Base-by-base conservation (phyloP, 2,888 invertebrate species). In the Prosapia bicincta region DNA sequence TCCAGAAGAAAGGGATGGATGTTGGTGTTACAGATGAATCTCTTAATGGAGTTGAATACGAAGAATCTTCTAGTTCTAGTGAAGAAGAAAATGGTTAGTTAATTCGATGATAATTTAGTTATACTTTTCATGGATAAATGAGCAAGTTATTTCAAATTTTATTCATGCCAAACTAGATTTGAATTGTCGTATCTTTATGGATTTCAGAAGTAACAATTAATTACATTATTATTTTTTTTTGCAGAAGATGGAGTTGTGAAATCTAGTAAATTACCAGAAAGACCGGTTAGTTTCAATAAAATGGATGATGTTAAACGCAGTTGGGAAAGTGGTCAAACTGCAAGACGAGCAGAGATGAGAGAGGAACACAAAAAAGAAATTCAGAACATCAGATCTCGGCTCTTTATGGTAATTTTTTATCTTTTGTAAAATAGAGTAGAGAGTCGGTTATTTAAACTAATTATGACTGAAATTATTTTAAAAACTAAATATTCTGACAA, bases 311-410 rank as follows among this genome's bases (percentile, higher is more conserved):
- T 95, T 10, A 93, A 93, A 81, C 92, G 90, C 79, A 90, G 90
- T 83, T 95, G 95, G 89, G 95, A 95, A 85, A 88, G 88, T n/a
- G 89, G 79, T 10, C 81, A 81, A 66, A 79, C 81, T 23, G 79
- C 80, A 6, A 81, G 81, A 38, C 80, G 82, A 65, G 85, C 95
- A 81, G 90, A 91, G 78, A 86, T 93, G 25, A 89, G 93, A 10
- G 93, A 94, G 81, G 93, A 94, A 83, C 88, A 95, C 69, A 96
- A 96, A 83, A 95, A 95, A 83, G 96, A 97, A 86, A 92, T 96
- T 80, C 93, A 94, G 84, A 93, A 91, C 80, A 94, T 96, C 81
- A 89, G 96, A 74, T 94, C 93, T 82, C 87, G 94, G 69, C 86
- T 96, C 25, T 96, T 95, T 83, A 90, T 94, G 93, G 92, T 92